phyloP scores from a whole-genome alignment of 1,140 invertebrate genomes.

The Zaprionus inermis region DNA sequence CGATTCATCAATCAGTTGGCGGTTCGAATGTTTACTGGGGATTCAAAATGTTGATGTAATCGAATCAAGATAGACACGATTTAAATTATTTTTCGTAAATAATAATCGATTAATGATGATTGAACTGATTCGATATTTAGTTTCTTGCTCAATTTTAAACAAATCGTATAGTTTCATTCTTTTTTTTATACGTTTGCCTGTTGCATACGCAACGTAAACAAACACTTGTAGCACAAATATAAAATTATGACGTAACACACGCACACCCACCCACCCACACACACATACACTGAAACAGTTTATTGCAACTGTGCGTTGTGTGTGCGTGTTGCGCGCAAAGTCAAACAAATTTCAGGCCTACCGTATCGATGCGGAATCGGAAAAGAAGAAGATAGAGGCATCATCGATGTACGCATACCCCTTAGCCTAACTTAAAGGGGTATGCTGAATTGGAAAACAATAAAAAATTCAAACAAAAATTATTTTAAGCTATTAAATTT shows the following conservation, averaged over 20 bases:
- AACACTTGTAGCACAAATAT: conserved; percentile 19
- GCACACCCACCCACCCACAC: not conserved
- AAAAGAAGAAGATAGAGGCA: conserved; percentile 3
- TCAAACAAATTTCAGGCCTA: not conserved
- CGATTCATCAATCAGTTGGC: too few species aligned
- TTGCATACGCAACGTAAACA: conserved; percentile 35
- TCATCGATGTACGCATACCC: too few species aligned
- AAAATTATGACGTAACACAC: conserved; percentile 23
- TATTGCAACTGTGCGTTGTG: conserved; percentile 16
- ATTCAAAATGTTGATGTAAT: too few species aligned
- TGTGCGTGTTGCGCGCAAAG: conserved; percentile 10
- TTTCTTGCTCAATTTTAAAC: conserved; percentile 18
- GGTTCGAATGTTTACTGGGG: too few species aligned
- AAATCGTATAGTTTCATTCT: not conserved
- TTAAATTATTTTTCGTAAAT: not conserved
- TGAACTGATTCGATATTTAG: not conserved
- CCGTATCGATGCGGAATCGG: conserved; percentile 12
- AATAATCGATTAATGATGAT: not conserved
- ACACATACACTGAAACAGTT: not conserved
- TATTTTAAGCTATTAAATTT: too few species aligned
- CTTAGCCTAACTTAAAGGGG: not conserved
- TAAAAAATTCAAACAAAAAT: too few species aligned
- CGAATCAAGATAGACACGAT: too few species aligned
- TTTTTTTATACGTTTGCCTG: not conserved
- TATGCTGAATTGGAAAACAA: too few species aligned